phyloP scores from a whole-genome alignment of 2,797 vertebrate genomes.

The Florisuga fusca region DNA sequence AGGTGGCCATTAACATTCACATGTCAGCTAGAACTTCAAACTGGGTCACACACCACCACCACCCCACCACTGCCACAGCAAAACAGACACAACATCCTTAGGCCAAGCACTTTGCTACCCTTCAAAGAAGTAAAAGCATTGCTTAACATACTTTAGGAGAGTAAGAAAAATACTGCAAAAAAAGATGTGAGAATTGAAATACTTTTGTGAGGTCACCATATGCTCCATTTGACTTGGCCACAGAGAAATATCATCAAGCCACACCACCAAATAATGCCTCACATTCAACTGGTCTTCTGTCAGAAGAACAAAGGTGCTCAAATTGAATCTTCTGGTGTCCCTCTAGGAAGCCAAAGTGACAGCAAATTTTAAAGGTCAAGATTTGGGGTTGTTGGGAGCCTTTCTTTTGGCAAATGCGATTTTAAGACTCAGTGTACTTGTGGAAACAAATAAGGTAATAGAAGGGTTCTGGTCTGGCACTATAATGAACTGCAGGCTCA shows the following conservation, averaged over 20 bases:
- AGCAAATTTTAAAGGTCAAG: background rate
- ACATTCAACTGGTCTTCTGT: background rate
- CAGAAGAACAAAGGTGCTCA: background rate
- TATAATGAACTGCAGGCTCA: constrained; percentile 51
- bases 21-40: background rate
- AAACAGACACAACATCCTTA: background rate
- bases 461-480: constrained; percentile 2
- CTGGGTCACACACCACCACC: accelerated
- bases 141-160: background rate
- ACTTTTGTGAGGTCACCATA: accelerated
- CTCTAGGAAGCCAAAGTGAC: background rate
- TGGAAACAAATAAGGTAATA: constrained; percentile 33
- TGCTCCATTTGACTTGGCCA: background rate
- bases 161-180: background rate
- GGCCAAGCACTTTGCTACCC: background rate
- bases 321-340: background rate
- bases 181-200: background rate
- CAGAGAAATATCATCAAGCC: background rate
- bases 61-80: no score
- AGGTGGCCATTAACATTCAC: background rate
- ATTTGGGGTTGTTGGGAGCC: background rate
- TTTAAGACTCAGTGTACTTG: background rate
- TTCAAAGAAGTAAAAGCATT: background rate
- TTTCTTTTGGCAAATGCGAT: background rate
- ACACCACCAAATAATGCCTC: background rate